These are phyloP conservation scores for Phocides pigmalion DNA, from an alignment of 1,140 invertebrate species.

Conservation along the genomic window DNA sequence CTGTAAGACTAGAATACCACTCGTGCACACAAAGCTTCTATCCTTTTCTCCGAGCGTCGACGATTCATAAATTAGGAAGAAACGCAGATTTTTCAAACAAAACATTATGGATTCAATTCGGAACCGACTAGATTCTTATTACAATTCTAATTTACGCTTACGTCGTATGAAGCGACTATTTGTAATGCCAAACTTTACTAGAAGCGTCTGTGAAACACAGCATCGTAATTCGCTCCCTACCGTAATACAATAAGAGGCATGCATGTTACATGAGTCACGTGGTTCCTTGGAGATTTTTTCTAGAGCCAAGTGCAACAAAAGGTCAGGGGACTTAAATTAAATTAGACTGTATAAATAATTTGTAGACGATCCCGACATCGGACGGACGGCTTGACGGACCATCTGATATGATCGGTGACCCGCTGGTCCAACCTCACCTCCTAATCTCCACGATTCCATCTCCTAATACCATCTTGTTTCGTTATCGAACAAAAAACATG, in stretches of 20 bases:
- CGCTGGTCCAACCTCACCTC: slow-evolving; percentile 65
- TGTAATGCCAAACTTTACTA: slow-evolving; percentile 54
- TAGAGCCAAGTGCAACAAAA: slow-evolving; percentile 71
- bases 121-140: slow-evolving; percentile 49
- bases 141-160: slow-evolving; percentile 49
- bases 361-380: slow-evolving; percentile 65
- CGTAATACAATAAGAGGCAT: slow-evolving; percentile 62
- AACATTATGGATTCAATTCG: slow-evolving; percentile 46
- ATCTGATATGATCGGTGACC: slow-evolving; percentile 76
- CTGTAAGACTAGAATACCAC: slow-evolving; percentile 16
- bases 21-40: neutral
- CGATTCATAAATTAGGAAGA: too few species aligned
- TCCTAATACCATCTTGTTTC: slow-evolving; percentile 79
- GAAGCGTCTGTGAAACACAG: slow-evolving; percentile 49
- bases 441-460: slow-evolving; percentile 78
- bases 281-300: slow-evolving; percentile 59
- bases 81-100: too few species aligned
- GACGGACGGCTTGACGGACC: slow-evolving; percentile 75
- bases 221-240: slow-evolving; percentile 52
- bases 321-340: slow-evolving; percentile 79
- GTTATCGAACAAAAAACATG: slow-evolving; percentile 78
- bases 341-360: slow-evolving; percentile 81
- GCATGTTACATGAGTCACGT: slow-evolving; percentile 63
- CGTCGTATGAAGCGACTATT: slow-evolving; percentile 40
- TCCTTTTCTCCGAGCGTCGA: too few species aligned